Evolutionary conservation across 2,888 invertebrate genomes (phyloP).

Genomic region (Sylvicola cinctus): DNA sequence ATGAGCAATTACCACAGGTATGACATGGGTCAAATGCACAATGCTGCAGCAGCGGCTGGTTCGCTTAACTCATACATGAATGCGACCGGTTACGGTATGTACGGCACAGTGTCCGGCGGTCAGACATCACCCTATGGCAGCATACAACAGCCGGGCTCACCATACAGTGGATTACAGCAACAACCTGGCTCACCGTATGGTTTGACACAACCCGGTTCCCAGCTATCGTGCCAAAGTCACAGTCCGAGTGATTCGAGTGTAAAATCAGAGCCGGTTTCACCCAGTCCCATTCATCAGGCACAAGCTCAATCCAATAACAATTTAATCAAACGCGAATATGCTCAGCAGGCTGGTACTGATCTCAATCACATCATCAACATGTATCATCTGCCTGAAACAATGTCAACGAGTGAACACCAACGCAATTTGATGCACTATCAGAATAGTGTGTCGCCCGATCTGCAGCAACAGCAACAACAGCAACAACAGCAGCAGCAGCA

Average conservation of each 20-base stretch:
- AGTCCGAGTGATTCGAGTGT: slow-evolving; percentile 75
- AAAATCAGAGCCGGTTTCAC: slow-evolving; percentile 75
- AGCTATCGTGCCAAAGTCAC: slow-evolving; percentile 46
- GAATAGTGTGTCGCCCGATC: slow-evolving; percentile 20
- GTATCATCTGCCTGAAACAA: slow-evolving; percentile 41
- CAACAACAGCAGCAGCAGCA: slow-evolving; percentile 21
- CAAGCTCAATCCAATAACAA: slow-evolving; percentile 33
- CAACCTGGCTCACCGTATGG: slow-evolving; percentile 39
- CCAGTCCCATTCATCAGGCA: slow-evolving; percentile 33
- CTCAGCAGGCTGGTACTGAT: slow-evolving; percentile 29
- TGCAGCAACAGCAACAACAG: slow-evolving; percentile 21
- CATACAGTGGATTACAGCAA: slow-evolving; percentile 28
- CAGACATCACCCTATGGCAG: slow-evolving; percentile 56
- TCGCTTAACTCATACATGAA: slow-evolving; percentile 51
- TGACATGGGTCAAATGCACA: slow-evolving; percentile 76
- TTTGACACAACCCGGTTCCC: slow-evolving; percentile 40
- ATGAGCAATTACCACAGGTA: slow-evolving; percentile 60
- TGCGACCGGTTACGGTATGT: slow-evolving; percentile 46
- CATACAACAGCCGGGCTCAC: slow-evolving; percentile 46
- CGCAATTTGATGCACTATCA: slow-evolving; percentile 25
- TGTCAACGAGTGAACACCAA: slow-evolving; percentile 28
- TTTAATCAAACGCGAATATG: slow-evolving; percentile 52
- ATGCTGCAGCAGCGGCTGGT: slow-evolving; percentile 20
- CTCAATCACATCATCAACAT: slow-evolving; percentile 43
- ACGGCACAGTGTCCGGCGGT: slow-evolving; percentile 43